Base-by-base conservation (phyloP, 2,113 vertebrate species). In the Tiliqua scincoides region DNA sequence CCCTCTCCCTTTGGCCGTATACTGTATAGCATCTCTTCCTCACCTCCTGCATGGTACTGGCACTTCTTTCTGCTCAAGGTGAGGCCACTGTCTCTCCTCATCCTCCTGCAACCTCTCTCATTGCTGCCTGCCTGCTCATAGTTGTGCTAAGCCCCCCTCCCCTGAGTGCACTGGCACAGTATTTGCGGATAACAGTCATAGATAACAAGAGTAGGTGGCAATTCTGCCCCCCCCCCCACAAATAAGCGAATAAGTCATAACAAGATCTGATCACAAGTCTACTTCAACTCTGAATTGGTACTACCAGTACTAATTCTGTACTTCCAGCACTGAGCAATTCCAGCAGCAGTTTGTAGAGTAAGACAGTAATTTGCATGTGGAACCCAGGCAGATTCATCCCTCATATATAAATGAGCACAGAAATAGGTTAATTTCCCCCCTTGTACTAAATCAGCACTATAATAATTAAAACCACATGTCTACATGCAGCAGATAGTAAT, bases 381-480 rank as follows among this genome's bases (percentile, higher is more conserved):
- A 61, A 5, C 14, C 20, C 76, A 88, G 35, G 71, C 0, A 2
- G 35, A 61, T 85, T 32, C 74, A 35, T 75, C 57, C 65, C 2
- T 18, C 12, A 20, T 27, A 79, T 82, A 30, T 52, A 80, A 90
- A 57, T n/a, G 30, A 92, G 43, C 17, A 17, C 32, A 87, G 78
- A 74, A 89, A 11, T 9, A 59, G 43, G 87, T 70, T 3, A 35
- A 77, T 93, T 75, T 92, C 81, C 91, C 84, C 79, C 75, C 35
- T 89, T 87, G 30, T 86, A 88, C 85, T 86, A 68, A 90, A 93
- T 84, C 92, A 59, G 62, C 59, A 43, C 90, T 82, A n/a, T 54
- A 91, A 82, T 93, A 91, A 61, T 78, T 78, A 81, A 95, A 96
- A 76, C 83, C 87, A 91, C 79, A 91, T 84, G 72, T 89, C 25